Conservation (phyloP, 1,140 invertebrate genomes). For the Megathymus violae region DNA sequence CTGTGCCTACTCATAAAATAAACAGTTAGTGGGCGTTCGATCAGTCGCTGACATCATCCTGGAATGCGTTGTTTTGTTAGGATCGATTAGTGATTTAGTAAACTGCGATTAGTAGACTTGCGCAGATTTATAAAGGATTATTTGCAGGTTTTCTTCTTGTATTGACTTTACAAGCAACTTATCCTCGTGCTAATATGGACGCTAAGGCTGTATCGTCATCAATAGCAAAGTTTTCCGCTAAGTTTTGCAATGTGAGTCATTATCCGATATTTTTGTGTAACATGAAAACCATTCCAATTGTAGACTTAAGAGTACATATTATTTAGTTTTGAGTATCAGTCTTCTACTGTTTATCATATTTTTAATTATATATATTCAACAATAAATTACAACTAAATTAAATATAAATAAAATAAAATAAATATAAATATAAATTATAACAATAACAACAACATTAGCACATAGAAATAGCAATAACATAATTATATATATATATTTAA, state of each 20-base stretch:
- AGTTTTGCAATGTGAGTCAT: conserved; percentile 72
- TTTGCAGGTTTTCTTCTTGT: conserved; percentile 49
- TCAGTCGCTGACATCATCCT: conserved; percentile 10
- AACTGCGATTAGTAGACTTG: background rate
- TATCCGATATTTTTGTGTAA: conserved; percentile 18
- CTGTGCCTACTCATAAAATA: background rate
- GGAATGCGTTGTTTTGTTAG: background rate
- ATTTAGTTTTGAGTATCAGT: no score
- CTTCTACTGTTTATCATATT: no score
- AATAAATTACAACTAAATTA: no score
- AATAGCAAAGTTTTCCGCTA: conserved; percentile 67
- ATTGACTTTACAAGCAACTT: conserved; percentile 38
- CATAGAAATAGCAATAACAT: no score
- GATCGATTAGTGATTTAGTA: background rate
- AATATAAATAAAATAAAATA: no score
- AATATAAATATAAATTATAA: no score
- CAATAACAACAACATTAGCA: no score
- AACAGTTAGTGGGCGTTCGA: conserved; percentile 4
- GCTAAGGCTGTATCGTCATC: conserved; percentile 57
- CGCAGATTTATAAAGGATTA: conserved; percentile 20
- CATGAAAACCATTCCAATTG: conserved; percentile 2
- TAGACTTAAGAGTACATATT: background rate
- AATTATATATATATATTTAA: no score
- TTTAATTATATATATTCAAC: no score
- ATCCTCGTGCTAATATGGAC: conserved; percentile 55